Evolutionary conservation across 2,113 vertebrate genomes (phyloP), one percentile per base, ranked within the genome.

Genomic region (Nasalis larvatus): DNA sequence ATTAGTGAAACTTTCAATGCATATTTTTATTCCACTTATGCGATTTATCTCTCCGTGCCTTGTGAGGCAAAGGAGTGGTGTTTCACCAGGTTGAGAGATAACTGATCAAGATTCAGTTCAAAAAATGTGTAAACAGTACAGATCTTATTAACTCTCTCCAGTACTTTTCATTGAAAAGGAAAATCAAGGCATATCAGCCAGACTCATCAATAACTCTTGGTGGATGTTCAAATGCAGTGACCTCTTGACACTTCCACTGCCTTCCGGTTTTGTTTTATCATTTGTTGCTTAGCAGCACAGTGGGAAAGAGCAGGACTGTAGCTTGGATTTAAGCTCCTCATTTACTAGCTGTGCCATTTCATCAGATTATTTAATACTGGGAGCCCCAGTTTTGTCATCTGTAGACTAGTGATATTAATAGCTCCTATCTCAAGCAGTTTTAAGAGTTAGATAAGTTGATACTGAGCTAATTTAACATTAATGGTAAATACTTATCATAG

Each of bases 91-190:
- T 91, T 58, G 96, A 98, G 87, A 89, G 74, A 68, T 92, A 97
- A 86, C 80, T 96, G 74, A 88, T 96, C 73, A 93, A 96, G 89
- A 96, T 95, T 80, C 95, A 92, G 45, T 94, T 98, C n/a, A 92
- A 58, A 97, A 96, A 97, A 80, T 45, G 71, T 95, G 35, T 69
- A 94, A 96, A 97, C n/a, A 87, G 2, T 68, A 58, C 49, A 78
- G 18, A 85, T 73, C 37, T 76, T 85, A 85, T 89, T 97, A 97
- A 84, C 17, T 21, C 6, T 86, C 54, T 42, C 27, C 42, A 74
- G n/a, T 35, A 87, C 81, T 96, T 86, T 96, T 95, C 4, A 71
- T 96, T 63, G 37, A 6, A 74, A 92, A 80, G 40, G 52, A 86
- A 93, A 96, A 47, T 25, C 54, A 73, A 37, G 37, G 76, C 78